Conservation (phyloP, 2,888 invertebrate species). For the Allygus modestus region DNA sequence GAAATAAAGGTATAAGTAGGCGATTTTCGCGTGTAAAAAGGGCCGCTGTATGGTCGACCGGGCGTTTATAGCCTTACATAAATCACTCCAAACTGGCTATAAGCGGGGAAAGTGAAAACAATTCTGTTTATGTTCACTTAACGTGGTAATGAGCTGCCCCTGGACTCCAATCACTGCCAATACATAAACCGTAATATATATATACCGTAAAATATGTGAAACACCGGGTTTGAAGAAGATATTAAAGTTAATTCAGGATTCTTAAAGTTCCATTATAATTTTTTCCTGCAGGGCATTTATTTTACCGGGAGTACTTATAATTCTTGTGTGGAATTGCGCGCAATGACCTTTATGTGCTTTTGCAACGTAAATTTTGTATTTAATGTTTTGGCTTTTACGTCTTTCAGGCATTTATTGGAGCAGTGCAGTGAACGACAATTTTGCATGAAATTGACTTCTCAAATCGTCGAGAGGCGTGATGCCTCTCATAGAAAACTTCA, state of each 20-base stretch:
- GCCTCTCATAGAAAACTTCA: too few species aligned
- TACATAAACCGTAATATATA: background rate
- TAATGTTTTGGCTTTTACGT: background rate
- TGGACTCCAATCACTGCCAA: conserved; percentile 1
- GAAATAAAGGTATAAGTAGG: background rate
- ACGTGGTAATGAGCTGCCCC: conserved; percentile 50
- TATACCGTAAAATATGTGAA: too few species aligned
- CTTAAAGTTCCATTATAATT: conserved; percentile 12
- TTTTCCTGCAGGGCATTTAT: conserved; percentile 15
- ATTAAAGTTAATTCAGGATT: background rate
- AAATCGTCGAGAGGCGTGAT: too few species aligned
- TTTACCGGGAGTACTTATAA: background rate
- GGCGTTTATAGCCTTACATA: conserved; percentile 9
- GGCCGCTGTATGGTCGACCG: background rate
- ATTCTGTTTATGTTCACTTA: conserved; percentile 40
- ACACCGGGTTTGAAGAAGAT: background rate
- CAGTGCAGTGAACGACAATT: too few species aligned
- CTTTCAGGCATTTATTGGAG: too few species aligned
- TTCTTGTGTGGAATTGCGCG: background rate
- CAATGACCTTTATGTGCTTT: conserved; percentile 1
- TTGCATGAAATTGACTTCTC: too few species aligned
- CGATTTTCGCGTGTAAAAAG: conserved; percentile 39
- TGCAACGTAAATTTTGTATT: conserved; percentile 10
- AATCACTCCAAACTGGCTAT: conserved; percentile 34
- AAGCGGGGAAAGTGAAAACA: conserved; percentile 49